Conservation (phyloP, 2,113 vertebrate species). For the Procavia capensis region DNA sequence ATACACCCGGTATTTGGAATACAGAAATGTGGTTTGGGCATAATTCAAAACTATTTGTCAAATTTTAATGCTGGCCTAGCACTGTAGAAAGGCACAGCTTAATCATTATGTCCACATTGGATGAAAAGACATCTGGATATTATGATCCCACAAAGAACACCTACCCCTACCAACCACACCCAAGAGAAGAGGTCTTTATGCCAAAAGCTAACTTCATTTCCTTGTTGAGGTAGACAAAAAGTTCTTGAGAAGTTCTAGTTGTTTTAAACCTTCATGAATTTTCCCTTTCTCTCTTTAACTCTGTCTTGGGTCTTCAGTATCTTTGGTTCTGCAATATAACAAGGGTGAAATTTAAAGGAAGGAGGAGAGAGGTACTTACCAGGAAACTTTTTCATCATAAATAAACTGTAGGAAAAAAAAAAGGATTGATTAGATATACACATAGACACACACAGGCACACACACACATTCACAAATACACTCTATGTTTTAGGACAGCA, state of each 20-base stretch:
- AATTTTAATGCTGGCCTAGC: neutral
- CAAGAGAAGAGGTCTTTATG: neutral
- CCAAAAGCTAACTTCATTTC: neutral
- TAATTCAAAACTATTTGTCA: neutral
- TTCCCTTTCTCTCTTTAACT: neutral
- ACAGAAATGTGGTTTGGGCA: neutral
- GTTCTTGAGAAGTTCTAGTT: neutral
- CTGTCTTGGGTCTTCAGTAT: neutral
- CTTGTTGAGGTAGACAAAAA: neutral
- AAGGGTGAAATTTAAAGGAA: neutral
- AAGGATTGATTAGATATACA: constrained; percentile 67
- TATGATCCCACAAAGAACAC: neutral
- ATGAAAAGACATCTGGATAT: neutral
- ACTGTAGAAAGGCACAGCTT: neutral
- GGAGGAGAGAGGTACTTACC: constrained; percentile 89
- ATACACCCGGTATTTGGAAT: neutral
- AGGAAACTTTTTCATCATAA: constrained; percentile 97
- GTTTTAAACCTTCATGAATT: neutral
- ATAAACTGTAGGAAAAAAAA: constrained; percentile 92
- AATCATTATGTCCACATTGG: neutral
- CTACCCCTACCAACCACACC: neutral
- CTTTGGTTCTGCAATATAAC: neutral
- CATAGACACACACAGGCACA: neutral
- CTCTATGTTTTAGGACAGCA: neutral
- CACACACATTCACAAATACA: neutral